phyloP scores from a whole-genome alignment of 2,888 invertebrate species.

The Polyommatus iphigenia region DNA sequence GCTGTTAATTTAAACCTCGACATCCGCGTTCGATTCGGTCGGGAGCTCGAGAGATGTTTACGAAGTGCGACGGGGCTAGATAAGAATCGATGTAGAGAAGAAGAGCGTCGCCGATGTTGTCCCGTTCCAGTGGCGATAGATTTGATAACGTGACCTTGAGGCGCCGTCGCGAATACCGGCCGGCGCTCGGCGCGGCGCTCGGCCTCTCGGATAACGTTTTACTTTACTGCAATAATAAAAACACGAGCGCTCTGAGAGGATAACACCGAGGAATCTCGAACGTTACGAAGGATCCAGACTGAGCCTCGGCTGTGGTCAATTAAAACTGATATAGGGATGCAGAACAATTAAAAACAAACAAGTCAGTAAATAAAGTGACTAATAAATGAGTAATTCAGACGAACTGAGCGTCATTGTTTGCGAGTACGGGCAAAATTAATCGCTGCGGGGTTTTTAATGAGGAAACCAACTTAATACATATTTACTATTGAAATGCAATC shows the following conservation, averaged over 20 bases:
- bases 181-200: conserved; percentile 62
- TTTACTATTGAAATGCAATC: not conserved
- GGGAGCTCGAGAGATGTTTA: conserved; percentile 36
- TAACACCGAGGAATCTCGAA: not conserved
- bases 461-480: conserved; percentile 32
- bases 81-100: conserved; percentile 46
- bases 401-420: conserved; percentile 59
- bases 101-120: conserved; percentile 41
- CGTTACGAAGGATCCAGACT: not conserved
- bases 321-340: conserved; percentile 49
- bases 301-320: conserved; percentile 7
- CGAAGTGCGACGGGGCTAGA: conserved; percentile 37
- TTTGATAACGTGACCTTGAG: conserved; percentile 78
- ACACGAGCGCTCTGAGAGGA: conserved; percentile 39
- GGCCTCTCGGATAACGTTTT: conserved; percentile 70
- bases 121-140: conserved; percentile 63
- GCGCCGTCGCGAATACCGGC: conserved; percentile 71
- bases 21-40: not conserved
- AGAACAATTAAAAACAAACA: conserved; percentile 68
- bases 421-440: conserved; percentile 44
- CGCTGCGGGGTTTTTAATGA: conserved; percentile 28
- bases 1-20: conserved; percentile 26
- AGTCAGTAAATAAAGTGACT: conserved; percentile 62
- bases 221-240: conserved; percentile 64
- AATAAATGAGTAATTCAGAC: conserved; percentile 75